Percentiles rank a stretch among this genome's conserved stretches.
These are phyloP conservation scores for Acrobasis repandana DNA, from an alignment of 2,888 invertebrate genomes.

Conservation along the genomic window DNA sequence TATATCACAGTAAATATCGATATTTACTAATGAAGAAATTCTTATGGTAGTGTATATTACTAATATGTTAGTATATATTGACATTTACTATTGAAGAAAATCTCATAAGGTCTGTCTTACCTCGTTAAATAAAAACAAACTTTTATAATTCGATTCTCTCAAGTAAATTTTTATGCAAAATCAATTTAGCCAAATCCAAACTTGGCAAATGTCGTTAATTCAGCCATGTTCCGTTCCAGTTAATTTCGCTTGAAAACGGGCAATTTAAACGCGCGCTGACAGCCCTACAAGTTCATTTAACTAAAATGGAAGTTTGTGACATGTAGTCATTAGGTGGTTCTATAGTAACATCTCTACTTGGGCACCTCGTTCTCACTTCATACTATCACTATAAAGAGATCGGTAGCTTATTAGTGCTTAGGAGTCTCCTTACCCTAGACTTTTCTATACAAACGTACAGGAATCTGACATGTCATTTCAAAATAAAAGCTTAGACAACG, in stretches of 20 bases:
- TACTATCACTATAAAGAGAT: neutral
- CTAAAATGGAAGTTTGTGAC: conserved; percentile 50
- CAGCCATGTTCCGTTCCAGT: conserved; percentile 16
- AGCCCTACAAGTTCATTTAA: conserved; percentile 53
- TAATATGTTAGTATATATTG: too few relatives aligned
- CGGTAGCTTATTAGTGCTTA: neutral
- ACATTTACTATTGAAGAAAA: too few relatives aligned
- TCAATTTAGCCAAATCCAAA: conserved; percentile 4
- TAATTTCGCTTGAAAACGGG: conserved; percentile 2
- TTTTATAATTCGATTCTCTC: neutral
- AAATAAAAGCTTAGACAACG: too few relatives aligned
- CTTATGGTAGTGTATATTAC: too few relatives aligned
- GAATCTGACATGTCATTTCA: too few relatives aligned
- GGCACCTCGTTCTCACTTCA: neutral
- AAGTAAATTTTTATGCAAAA: neutral
- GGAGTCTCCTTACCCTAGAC: too few relatives aligned
- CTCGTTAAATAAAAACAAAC: too few relatives aligned
- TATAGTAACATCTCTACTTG: neutral
- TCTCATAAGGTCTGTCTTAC: too few relatives aligned
- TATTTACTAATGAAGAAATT: too few relatives aligned
- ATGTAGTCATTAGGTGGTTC: conserved; percentile 27
- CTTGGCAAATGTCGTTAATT: neutral
- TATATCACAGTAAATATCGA: too few relatives aligned
- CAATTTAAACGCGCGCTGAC: conserved; percentile 47
- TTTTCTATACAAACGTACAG: too few relatives aligned